Evolutionary conservation across 2,888 invertebrate genomes (phyloP).

Genomic region (Cyclophora albipunctata): DNA sequence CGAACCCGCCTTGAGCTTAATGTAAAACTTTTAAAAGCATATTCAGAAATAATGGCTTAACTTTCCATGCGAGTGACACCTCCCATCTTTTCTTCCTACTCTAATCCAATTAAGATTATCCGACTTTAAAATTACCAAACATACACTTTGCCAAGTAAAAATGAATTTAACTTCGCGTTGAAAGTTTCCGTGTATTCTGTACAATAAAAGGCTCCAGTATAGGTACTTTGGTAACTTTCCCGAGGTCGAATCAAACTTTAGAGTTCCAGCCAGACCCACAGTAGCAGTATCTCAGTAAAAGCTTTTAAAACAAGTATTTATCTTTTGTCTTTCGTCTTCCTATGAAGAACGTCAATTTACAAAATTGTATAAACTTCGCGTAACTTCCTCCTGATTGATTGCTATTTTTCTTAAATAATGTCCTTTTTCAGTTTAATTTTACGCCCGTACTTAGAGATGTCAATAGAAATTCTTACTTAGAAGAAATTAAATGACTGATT

Average conservation of each 20-base stretch:
- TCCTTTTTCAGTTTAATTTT: neutral
- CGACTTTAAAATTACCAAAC: too few relatives aligned
- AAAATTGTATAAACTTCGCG: slow-evolving; percentile 36
- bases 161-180: too few relatives aligned
- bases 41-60: too few relatives aligned
- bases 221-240: slow-evolving; percentile 6
- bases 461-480: neutral
- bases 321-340: slow-evolving; percentile 35
- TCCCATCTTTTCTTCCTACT: too few relatives aligned
- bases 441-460: neutral
- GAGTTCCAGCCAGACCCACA: slow-evolving; percentile 10
- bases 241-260: slow-evolving; percentile 2
- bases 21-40: too few relatives aligned
- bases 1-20: too few relatives aligned
- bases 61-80: too few relatives aligned
- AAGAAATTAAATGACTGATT: neutral
- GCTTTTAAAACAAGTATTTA: slow-evolving; percentile 31
- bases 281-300: slow-evolving; percentile 12
- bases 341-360: slow-evolving; percentile 42
- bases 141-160: too few relatives aligned
- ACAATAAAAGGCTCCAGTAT: neutral
- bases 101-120: too few relatives aligned
- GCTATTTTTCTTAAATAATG: slow-evolving; percentile 17
- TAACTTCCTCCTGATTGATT: slow-evolving; percentile 39
- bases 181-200: too few relatives aligned